phyloP scores from a whole-genome alignment of 2,113 vertebrate genomes.

The Ameiurus melas region DNA sequence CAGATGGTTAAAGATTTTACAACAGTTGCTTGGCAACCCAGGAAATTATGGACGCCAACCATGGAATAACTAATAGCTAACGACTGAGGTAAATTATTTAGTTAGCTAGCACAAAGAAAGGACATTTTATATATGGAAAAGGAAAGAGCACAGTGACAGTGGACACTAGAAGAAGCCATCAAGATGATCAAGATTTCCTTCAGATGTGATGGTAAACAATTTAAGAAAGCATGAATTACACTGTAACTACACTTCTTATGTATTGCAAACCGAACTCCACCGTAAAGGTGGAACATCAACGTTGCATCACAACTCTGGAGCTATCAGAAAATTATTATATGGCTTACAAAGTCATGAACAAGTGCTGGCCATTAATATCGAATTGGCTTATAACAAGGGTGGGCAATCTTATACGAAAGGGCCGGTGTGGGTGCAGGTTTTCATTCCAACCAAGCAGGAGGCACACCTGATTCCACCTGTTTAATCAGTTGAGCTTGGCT shows the following conservation, averaged over 20 bases:
- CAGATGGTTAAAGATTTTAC: not conserved
- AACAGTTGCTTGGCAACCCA: slow-evolving; percentile 4
- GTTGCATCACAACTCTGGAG: not conserved
- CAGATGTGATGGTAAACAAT: not conserved
- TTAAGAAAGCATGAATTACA: not conserved
- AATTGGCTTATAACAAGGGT: not conserved
- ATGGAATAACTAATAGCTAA: slow-evolving; percentile 15
- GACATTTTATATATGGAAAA: not conserved
- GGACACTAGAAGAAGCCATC: not conserved
- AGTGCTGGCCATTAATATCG: not conserved
- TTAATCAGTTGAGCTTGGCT: no score
- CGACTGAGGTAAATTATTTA: slow-evolving; percentile 8
- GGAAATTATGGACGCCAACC: not conserved
- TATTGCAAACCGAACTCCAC: no score
- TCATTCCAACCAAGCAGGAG: no score
- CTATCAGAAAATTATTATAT: not conserved
- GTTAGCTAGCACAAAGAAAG: slow-evolving; percentile 4
- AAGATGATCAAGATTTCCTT: not conserved
- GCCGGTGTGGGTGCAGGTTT: no score
- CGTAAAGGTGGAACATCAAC: no score
- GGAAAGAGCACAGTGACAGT: not conserved
- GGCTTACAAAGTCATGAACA: not conserved
- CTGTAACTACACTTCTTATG: no score
- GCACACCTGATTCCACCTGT: no score
- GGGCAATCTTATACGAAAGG: no score